phyloP scores from a whole-genome alignment of 2,888 invertebrate species.

The Pediacus dermestoides region DNA sequence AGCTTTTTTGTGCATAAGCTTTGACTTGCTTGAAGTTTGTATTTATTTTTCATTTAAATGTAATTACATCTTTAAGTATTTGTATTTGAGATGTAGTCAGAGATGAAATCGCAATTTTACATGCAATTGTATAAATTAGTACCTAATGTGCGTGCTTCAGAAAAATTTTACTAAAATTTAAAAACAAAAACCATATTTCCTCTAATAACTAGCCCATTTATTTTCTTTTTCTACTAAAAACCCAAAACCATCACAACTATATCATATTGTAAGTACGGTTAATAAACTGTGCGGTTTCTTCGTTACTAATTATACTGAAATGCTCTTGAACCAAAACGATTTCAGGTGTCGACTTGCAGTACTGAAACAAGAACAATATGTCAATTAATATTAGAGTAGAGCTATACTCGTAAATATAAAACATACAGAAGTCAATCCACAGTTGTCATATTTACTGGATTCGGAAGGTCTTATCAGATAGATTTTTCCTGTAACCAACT shows the following conservation, averaged over 20 bases:
- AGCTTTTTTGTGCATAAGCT: no score
- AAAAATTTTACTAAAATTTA: neutral
- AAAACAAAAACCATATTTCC: neutral
- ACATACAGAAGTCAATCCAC: slow-evolving; percentile 42
- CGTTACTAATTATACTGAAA: slow-evolving; percentile 63
- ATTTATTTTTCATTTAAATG: no score
- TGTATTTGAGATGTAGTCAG: no score
- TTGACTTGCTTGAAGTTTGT: no score
- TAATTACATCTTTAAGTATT: no score
- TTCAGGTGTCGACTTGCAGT: slow-evolving; percentile 58
- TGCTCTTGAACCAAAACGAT: slow-evolving; percentile 66
- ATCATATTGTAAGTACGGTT: slow-evolving; percentile 46
- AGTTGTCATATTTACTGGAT: slow-evolving; percentile 44
- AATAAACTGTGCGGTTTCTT: slow-evolving; percentile 61
- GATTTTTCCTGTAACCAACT: slow-evolving; percentile 36
- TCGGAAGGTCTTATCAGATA: slow-evolving; percentile 42
- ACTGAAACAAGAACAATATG: slow-evolving; percentile 45
- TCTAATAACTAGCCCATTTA: no score
- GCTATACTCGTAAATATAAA: neutral
- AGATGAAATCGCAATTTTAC: no score
- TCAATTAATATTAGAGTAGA: neutral
- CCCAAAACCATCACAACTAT: slow-evolving; percentile 26
- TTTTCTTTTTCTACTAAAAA: no score
- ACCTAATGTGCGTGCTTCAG: neutral
- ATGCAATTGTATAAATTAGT: slow-evolving; percentile 2